Evolutionary conservation across 1,140 invertebrate genomes (phyloP).

Genomic region (Drosophila nannoptera): DNA sequence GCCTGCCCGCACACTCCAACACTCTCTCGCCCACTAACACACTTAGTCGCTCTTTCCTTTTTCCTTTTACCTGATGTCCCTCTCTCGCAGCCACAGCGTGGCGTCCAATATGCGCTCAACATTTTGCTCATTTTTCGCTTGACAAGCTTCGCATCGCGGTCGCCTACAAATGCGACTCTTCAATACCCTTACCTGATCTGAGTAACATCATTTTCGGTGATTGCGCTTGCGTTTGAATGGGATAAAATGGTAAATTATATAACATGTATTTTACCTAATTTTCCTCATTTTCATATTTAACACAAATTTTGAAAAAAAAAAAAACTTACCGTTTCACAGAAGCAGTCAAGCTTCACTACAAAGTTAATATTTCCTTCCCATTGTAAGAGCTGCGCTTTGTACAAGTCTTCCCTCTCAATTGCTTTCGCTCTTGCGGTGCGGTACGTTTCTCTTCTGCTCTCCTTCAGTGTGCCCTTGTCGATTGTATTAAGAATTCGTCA

Average conservation of each 20-base stretch:
- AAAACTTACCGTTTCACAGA: neutral
- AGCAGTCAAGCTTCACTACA: neutral
- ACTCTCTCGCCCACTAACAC: too few relatives aligned
- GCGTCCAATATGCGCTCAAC: slow-evolving; percentile 21
- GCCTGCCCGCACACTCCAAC: neutral
- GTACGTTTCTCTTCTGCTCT: neutral
- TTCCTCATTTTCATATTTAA: too few relatives aligned
- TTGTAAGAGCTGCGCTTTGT: neutral
- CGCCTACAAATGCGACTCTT: slow-evolving; percentile 1
- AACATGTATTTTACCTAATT: too few relatives aligned
- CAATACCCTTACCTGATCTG: slow-evolving; percentile 18
- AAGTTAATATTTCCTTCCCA: neutral
- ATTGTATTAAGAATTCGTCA: neutral
- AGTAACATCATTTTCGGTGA: neutral
- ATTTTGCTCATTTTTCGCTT: slow-evolving; percentile 64
- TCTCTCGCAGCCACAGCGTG: slow-evolving; percentile 13
- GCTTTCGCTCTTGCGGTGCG: neutral
- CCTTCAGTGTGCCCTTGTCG: neutral
- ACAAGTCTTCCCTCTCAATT: neutral
- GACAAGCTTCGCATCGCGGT: slow-evolving; percentile 44
- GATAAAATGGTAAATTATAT: too few relatives aligned
- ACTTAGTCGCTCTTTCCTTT: neutral
- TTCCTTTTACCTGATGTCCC: neutral
- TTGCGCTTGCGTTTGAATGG: neutral
- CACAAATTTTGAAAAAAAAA: too few relatives aligned